Percentiles rank a stretch among this genome's conserved stretches.
These are phyloP conservation scores for Phycodurus eques DNA, from an alignment of 2,113 vertebrate species.

Conservation along the genomic window DNA sequence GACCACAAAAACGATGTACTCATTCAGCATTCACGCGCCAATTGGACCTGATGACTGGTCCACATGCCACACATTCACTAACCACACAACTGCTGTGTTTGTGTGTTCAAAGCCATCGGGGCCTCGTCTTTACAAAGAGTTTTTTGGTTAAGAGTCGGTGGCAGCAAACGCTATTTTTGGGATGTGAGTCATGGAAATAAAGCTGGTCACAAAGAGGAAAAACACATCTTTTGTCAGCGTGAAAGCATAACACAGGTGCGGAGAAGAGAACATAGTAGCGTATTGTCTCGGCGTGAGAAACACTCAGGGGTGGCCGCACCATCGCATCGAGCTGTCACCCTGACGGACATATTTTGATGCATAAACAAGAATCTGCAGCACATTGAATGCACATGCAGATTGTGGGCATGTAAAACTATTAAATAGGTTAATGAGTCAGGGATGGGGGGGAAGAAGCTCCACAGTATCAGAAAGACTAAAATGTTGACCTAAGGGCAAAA, in stretches of 20 bases:
- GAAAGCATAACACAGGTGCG: constrained; percentile 61
- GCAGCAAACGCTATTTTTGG: constrained; percentile 47
- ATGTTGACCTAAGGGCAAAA: background rate
- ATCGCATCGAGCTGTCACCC: constrained; percentile 20
- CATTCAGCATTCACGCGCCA: constrained; percentile 25
- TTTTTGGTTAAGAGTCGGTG: constrained; percentile 32
- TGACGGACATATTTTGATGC: constrained; percentile 18
- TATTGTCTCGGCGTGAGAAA: constrained; percentile 30
- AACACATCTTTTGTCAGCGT: constrained; percentile 48
- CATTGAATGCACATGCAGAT: background rate
- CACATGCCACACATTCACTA: constrained; percentile 26
- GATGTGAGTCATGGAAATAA: constrained; percentile 58
- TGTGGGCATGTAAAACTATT: background rate
- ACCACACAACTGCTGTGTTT: constrained; percentile 33
- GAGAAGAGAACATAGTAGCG: constrained; percentile 33
- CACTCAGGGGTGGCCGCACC: constrained; percentile 1
- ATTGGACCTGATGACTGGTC: constrained; percentile 29
- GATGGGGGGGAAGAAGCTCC: background rate
- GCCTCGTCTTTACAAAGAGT: constrained; percentile 41
- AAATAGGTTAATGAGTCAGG: background rate
- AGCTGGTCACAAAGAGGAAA: constrained; percentile 42
- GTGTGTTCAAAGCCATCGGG: constrained; percentile 16
- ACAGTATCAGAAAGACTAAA: background rate
- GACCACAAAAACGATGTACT: constrained; percentile 18
- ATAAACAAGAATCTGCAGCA: background rate